These are phyloP conservation scores for Oncorhynchus mykiss DNA, from an alignment of 2,113 vertebrate species.

Conservation along the genomic window DNA sequence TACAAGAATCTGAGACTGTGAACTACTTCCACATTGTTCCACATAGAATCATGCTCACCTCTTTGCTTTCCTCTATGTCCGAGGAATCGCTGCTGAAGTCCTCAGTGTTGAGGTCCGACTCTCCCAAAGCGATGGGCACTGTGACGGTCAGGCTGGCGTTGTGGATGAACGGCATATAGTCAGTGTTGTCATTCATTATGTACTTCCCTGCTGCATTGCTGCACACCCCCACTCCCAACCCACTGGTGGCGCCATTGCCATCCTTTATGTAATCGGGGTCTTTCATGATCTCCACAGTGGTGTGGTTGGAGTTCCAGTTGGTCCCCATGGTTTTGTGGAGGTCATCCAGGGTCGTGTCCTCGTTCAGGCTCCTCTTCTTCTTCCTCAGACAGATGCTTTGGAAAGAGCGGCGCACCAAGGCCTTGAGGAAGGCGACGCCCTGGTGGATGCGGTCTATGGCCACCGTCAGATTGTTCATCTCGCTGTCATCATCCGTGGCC, in stretches of 20 bases:
- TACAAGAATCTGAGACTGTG: background rate
- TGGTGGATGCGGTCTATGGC: conserved; percentile 88
- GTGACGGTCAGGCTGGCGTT: conserved; percentile 88
- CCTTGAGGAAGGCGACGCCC: conserved; percentile 79
- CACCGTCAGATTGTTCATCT: conserved; percentile 92
- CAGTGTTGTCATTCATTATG: conserved; percentile 78
- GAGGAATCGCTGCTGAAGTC: conserved; percentile 92
- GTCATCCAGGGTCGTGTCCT: conserved; percentile 83
- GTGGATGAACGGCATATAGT: conserved; percentile 90
- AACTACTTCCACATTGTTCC: background rate
- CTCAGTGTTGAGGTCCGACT: conserved; percentile 94
- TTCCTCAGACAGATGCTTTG: conserved; percentile 78
- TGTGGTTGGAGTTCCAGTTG: conserved; percentile 85
- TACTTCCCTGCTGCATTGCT: conserved; percentile 86
- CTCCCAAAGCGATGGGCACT: conserved; percentile 89
- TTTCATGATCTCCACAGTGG: conserved; percentile 82
- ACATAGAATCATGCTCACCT: conserved; percentile 74
- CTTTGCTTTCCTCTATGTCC: conserved; percentile 83
- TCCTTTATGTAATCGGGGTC: conserved; percentile 80
- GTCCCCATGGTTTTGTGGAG: conserved; percentile 64
- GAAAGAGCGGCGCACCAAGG: conserved; percentile 76
- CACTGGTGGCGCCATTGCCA: conserved; percentile 84
- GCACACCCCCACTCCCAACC: conserved; percentile 67
- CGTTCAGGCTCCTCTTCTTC: conserved; percentile 74
- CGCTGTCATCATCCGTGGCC: conserved; percentile 82